phyloP scores from a whole-genome alignment of 1,140 invertebrate species.

The Drosophila melanogaster region Release_6_plus_ISO1_MT NT_033777.3:10567001-10567500 shows the following conservation, averaged over 20 bases:
- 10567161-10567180: constrained; percentile 73
- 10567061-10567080: constrained; percentile 25
- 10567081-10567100: constrained; percentile 77
- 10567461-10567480: constrained; percentile 25
- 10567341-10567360: constrained; percentile 75
- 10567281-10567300: constrained; percentile 58
- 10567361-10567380: constrained; percentile 74
- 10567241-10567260: background rate
- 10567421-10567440: background rate
- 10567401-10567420: constrained; percentile 11
- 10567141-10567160: constrained; percentile 82
- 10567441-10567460: constrained; percentile 36
- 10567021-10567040: constrained; percentile 78
- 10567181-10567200: constrained; percentile 17
- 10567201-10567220: constrained; percentile 11
- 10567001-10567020: constrained; percentile 83
- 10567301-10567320: constrained; percentile 78
- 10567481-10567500: constrained; percentile 73
- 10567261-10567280: background rate
- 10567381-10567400: constrained; percentile 65
- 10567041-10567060: constrained; percentile 23
- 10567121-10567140: constrained; percentile 78
- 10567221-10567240: background rate
- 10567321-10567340: constrained; percentile 67
- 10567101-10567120: constrained; percentile 65